Percentiles rank a stretch among this genome's conserved stretches.
These are phyloP conservation scores for Psittacara wagleri DNA, from an alignment of 2,113 vertebrate species.

Conservation along the genomic window DNA sequence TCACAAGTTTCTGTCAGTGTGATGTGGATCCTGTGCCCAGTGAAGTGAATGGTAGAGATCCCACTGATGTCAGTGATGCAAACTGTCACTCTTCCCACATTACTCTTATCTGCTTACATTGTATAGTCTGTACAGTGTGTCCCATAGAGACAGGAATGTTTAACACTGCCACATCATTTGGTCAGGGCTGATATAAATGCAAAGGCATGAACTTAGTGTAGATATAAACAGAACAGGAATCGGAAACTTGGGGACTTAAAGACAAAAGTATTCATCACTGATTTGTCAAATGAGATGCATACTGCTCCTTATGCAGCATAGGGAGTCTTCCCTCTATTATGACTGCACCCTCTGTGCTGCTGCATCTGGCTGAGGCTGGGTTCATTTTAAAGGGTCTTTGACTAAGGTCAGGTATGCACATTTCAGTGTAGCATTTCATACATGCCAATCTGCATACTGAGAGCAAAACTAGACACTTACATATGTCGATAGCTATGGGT, in stretches of 20 bases:
- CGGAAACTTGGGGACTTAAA: background rate
- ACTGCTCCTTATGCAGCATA: accelerated
- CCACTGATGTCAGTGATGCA: background rate
- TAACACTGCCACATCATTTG: background rate
- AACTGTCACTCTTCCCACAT: background rate
- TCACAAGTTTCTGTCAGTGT: background rate
- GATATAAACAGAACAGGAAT: background rate
- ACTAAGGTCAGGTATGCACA: background rate
- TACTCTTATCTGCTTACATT: background rate
- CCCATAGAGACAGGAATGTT: background rate
- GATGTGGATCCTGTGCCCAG: background rate
- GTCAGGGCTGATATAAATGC: background rate
- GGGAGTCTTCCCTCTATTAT: background rate
- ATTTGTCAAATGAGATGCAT: background rate
- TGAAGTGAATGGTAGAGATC: background rate
- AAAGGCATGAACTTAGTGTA: background rate
- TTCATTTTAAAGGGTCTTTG: background rate
- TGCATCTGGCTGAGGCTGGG: background rate
- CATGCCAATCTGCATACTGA: background rate
- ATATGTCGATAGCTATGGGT: accelerated
- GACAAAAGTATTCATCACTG: background rate
- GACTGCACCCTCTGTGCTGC: background rate
- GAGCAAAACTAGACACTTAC: background rate
- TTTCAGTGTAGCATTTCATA: background rate
- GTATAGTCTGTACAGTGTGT: background rate